These are phyloP conservation scores for Campoletis sonorensis DNA, from an alignment of 1,140 invertebrate genomes.

Conservation along the genomic window DNA sequence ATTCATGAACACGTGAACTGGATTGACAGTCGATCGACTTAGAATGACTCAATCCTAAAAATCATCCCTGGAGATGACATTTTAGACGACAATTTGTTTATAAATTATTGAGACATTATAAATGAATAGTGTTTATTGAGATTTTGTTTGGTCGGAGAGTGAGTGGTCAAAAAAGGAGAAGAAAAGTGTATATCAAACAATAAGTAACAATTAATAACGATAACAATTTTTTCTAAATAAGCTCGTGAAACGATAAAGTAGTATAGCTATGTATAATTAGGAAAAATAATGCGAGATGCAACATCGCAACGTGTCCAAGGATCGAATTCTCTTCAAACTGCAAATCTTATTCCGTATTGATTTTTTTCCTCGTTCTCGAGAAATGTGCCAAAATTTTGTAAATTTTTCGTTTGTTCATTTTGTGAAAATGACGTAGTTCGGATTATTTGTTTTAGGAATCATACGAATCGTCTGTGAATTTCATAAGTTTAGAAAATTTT, in stretches of 20 bases:
- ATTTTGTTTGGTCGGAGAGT: background rate
- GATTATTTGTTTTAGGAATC: too few species aligned
- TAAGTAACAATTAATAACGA: conserved; percentile 23
- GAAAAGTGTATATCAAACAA: conserved; percentile 38
- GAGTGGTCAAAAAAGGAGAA: background rate
- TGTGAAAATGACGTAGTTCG: too few species aligned
- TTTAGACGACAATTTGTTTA: too few species aligned
- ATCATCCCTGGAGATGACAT: too few species aligned
- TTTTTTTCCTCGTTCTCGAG: background rate
- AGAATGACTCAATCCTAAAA: too few species aligned
- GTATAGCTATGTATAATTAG: background rate
- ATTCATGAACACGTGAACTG: too few species aligned
- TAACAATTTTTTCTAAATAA: conserved; percentile 32
- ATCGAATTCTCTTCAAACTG: background rate
- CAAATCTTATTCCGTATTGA: background rate
- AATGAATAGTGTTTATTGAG: background rate
- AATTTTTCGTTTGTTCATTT: too few species aligned
- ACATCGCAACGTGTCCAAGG: background rate
- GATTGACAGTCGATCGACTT: too few species aligned
- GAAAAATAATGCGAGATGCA: background rate
- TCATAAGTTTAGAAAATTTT: background rate
- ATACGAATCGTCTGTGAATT: background rate
- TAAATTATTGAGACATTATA: background rate
- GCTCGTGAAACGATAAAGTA: conserved; percentile 32
- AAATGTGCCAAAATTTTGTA: background rate